These are phyloP conservation scores for Gambusia holbrooki DNA, from an alignment of 2,113 vertebrate genomes.

Conservation along the genomic window DNA sequence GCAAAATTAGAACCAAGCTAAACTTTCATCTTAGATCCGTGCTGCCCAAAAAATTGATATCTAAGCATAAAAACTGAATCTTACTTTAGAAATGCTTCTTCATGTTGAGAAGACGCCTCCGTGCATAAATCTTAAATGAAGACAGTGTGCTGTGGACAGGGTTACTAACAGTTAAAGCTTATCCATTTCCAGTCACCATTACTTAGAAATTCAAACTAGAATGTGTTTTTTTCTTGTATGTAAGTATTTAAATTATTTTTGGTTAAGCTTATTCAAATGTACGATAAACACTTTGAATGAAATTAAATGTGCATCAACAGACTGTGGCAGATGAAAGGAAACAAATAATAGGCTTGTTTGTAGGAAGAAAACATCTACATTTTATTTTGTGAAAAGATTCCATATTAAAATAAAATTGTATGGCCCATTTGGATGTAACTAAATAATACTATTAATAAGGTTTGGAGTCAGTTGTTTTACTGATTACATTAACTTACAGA, in stretches of 20 bases:
- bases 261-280: background rate
- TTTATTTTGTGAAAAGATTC: no score
- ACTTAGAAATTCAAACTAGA: background rate
- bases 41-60: background rate
- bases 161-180: conserved; percentile 3
- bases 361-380: no score
- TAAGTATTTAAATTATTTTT: background rate
- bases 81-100: conserved; percentile 4
- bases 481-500: no score
- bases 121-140: conserved; percentile 4
- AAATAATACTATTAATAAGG: no score
- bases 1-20: background rate
- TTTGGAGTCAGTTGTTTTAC: no score
- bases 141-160: conserved; percentile 4
- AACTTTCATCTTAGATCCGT: background rate
- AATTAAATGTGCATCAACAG: no score
- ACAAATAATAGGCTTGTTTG: no score
- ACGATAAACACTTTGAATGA: background rate
- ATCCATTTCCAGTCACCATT: background rate
- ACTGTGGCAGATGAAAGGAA: no score
- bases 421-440: no score
- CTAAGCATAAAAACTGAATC: background rate
- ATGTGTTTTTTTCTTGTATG: no score
- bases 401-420: no score
- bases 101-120: background rate